These are phyloP conservation scores for Calypte anna DNA, from an alignment of 2,113 vertebrate species.

Conservation along the genomic window DNA sequence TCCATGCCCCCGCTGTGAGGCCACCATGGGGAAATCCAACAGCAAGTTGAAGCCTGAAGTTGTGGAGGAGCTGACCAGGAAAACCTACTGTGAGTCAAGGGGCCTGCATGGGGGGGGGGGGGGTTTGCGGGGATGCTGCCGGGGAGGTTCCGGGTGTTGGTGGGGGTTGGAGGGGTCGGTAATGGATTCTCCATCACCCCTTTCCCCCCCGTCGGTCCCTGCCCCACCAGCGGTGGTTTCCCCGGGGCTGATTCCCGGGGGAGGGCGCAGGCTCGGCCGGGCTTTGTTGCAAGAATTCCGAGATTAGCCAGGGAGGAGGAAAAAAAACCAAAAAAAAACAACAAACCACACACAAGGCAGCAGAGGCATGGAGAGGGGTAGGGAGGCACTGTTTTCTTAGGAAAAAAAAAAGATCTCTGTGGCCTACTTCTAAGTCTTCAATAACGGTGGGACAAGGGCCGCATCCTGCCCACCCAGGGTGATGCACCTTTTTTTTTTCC, in stretches of 20 bases:
- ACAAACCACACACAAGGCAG: neutral
- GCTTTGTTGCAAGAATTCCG: constrained; percentile 47
- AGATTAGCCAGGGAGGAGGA: neutral
- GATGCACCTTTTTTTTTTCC: neutral
- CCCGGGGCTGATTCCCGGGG: neutral
- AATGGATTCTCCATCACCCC: too few species aligned
- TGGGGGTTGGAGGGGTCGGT: neutral
- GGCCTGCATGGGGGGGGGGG: neutral
- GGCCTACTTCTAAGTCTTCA: neutral
- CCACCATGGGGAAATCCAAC: constrained; percentile 92
- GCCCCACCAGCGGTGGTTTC: too few species aligned
- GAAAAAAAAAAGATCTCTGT: neutral
- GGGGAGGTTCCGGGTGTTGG: neutral
- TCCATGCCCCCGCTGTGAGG: constrained; percentile 31
- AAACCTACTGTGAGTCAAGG: constrained; percentile 91
- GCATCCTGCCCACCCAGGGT: neutral
- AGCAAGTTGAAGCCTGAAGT: constrained; percentile 95
- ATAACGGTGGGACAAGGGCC: neutral
- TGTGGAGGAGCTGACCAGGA: constrained; percentile 92
- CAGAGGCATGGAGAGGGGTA: neutral
- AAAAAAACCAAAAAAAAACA: neutral
- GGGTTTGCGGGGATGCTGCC: neutral
- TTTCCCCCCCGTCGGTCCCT: too few species aligned
- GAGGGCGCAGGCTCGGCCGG: constrained; percentile 7
- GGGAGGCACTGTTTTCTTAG: neutral